Base-by-base conservation (phyloP, 2,888 invertebrate species). In the Catocala nupta region DNA sequence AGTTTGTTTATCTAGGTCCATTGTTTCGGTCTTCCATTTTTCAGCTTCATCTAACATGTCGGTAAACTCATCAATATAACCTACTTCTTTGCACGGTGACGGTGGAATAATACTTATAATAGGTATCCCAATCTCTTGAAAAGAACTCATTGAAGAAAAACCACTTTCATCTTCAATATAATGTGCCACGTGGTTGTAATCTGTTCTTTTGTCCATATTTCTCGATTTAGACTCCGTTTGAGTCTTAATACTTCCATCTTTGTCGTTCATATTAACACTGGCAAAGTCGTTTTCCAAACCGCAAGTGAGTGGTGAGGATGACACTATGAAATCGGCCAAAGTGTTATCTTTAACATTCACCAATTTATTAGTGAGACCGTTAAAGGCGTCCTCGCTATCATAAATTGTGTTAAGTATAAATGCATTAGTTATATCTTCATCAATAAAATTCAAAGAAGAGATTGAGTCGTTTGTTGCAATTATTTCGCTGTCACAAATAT, bases 61-160 rank as follows among this genome's bases (percentile, higher is more conserved):
- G 5, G 86, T 73, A 43, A 89, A 81, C 42, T 88, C 89, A 52
- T 90, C 88, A 63, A 88, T 80, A 66, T 85, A 92, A 10, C 79
- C 83, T n/a, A 91, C 83, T 78, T 93, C 92, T 75, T 93, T 91
- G 61, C 90, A 89, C 11, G 93, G 93, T 25, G 93, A 92, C 63
- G 93, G 93, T 73, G 93, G 93, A 81, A 92, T 93, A 59, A 93
- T 90, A 68, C 90, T 93, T 83, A 94, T 94, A 55, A 94, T 91
- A 12, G 97, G 97, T 79, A 97, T 92, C 10, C 97, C 97, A 52
- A 97, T 96, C 83, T 97, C 97, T 89, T 97, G 97, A 84, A 97
- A 97, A 7, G 97, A 97, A 86, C 96, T 97, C 95, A 97, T 96
- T 8, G 97, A 97, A 11, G 97, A 97, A 88, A 97, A 97, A 36